Conservation (phyloP, 2,113 vertebrate genomes). For the Myrmecobius fasciatus region DNA sequence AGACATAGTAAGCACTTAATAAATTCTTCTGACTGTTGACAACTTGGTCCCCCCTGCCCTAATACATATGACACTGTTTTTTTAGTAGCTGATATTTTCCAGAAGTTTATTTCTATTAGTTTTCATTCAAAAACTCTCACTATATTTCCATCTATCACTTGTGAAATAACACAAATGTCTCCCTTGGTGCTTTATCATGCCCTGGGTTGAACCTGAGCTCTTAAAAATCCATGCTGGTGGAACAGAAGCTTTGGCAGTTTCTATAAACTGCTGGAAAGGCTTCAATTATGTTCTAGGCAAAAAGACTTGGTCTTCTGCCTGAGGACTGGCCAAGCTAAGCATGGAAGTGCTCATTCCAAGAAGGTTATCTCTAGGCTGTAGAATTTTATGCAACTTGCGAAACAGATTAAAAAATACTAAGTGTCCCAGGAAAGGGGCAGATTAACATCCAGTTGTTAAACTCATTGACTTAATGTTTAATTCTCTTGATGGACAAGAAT, state of each 20-base stretch:
- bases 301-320: neutral
- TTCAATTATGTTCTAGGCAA: neutral
- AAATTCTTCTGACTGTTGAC: neutral
- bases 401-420: neutral
- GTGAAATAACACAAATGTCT: neutral
- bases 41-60: neutral
- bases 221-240: neutral
- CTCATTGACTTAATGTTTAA: neutral
- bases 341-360: neutral
- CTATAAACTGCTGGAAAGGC: neutral
- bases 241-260: neutral
- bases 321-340: neutral
- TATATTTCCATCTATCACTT: neutral
- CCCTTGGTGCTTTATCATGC: neutral
- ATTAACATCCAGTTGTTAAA: neutral
- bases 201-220: neutral
- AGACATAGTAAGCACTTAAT: neutral
- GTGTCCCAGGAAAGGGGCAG: neutral
- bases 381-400: neutral
- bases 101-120: neutral
- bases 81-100: neutral
- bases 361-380: neutral
- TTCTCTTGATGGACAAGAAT: neutral
- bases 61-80: neutral
- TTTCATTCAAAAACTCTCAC: neutral